Evolutionary conservation across 2,113 vertebrate genomes (phyloP).

Genomic region (Protobothrops flavoviridis): DNA sequence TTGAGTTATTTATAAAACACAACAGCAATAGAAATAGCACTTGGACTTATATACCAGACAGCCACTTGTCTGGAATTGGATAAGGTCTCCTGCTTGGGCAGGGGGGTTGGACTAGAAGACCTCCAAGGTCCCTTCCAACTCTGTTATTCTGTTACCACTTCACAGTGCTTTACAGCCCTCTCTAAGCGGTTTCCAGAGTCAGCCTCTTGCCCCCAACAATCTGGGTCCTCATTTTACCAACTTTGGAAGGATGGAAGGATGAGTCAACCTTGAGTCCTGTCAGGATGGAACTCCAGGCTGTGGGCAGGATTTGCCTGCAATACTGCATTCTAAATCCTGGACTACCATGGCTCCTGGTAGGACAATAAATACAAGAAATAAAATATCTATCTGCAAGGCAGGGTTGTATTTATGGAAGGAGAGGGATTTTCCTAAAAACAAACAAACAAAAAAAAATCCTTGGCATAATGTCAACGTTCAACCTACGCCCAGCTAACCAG

Average conservation of each 20-base stretch:
- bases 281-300: neutral
- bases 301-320: neutral
- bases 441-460: fast-evolving
- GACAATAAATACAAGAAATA: neutral
- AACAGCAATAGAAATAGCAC: neutral
- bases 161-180: neutral
- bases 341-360: neutral
- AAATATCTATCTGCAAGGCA: neutral
- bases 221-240: neutral
- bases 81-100: too few species aligned
- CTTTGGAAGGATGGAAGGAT: neutral
- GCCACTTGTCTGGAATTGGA: too few species aligned
- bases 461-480: neutral
- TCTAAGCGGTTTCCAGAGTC: neutral
- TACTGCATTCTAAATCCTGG: neutral
- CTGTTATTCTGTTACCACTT: neutral
- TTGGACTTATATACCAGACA: neutral
- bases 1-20: too few species aligned
- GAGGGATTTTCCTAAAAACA: neutral
- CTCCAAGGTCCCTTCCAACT: neutral
- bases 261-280: neutral
- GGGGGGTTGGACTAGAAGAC: too few species aligned
- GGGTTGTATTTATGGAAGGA: neutral
- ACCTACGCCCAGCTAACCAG: neutral
- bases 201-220: neutral